phyloP scores from a whole-genome alignment of 2,888 invertebrate genomes.

The Sarcophaga subvicina region DNA sequence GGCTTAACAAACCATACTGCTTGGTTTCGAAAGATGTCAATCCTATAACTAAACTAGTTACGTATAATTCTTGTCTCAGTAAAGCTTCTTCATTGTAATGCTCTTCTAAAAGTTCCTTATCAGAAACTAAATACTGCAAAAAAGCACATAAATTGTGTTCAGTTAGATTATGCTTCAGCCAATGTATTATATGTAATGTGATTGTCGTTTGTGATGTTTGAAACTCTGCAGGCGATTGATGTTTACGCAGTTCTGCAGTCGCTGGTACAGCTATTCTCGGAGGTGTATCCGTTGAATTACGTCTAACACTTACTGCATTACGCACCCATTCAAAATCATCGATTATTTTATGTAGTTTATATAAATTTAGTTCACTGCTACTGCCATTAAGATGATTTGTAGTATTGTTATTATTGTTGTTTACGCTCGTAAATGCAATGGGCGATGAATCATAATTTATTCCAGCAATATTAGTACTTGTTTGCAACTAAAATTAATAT shows the following conservation, averaged over 20 bases:
- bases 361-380: conserved; percentile 38
- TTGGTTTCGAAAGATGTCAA: conserved; percentile 86
- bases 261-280: background rate
- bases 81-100: conserved; percentile 85
- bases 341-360: conserved; percentile 71
- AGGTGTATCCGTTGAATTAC: conserved; percentile 35
- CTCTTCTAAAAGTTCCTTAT: conserved; percentile 84
- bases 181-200: conserved; percentile 68
- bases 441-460: conserved; percentile 48
- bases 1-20: conserved; percentile 84
- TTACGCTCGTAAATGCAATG: background rate
- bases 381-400: conserved; percentile 3
- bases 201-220: conserved; percentile 8
- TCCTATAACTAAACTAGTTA: conserved; percentile 85
- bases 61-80: conserved; percentile 84
- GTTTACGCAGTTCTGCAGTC: background rate
- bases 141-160: conserved; percentile 78
- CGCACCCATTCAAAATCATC: conserved; percentile 78
- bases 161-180: conserved; percentile 74
- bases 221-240: background rate
- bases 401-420: conserved; percentile 10
- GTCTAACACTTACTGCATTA: conserved; percentile 70
- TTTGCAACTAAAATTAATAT: conserved; percentile 28
- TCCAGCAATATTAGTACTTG: conserved; percentile 9
- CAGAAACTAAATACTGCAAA: conserved; percentile 85